These are phyloP conservation scores for Chelonoidis abingdonii DNA, from an alignment of 2,113 vertebrate species.

Conservation along the genomic window DNA sequence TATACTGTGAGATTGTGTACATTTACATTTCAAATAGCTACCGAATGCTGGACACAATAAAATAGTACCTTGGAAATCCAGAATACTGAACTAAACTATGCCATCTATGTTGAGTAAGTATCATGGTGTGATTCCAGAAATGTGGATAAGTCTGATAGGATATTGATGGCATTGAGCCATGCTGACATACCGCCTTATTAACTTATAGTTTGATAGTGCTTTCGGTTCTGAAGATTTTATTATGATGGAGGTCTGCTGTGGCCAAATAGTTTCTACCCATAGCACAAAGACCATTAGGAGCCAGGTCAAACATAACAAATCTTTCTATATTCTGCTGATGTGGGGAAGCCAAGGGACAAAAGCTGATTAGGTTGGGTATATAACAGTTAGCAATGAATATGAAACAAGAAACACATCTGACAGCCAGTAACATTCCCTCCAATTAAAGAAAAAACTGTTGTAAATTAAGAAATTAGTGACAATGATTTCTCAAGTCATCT, in stretches of 20 bases:
- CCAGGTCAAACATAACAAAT: not conserved
- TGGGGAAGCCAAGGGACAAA: not conserved
- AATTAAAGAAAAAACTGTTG: not conserved
- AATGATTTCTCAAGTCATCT: not conserved
- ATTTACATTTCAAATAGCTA: not conserved
- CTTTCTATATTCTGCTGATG: slow-evolving; percentile 48
- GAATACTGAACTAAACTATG: not conserved
- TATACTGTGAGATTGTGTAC: not conserved
- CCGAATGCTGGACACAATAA: not conserved
- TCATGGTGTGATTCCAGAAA: not conserved
- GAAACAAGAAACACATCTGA: not conserved
- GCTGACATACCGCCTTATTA: slow-evolving; percentile 6
- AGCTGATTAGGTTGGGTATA: slow-evolving; percentile 6
- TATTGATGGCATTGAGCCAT: slow-evolving; percentile 50
- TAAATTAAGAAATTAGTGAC: slow-evolving; percentile 1
- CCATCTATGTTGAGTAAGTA: not conserved
- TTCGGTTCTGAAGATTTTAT: not conserved
- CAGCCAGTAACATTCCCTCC: slow-evolving; percentile 12
- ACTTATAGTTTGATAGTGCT: not conserved
- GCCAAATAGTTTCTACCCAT: not conserved
- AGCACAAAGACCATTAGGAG: slow-evolving; percentile 2
- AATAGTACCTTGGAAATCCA: not conserved
- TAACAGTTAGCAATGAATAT: slow-evolving; percentile 46
- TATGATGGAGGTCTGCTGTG: not conserved
- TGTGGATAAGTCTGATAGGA: slow-evolving; percentile 27